Conservation (phyloP, 2,113 vertebrate genomes). For the Romanogobio albipinnatus region DNA sequence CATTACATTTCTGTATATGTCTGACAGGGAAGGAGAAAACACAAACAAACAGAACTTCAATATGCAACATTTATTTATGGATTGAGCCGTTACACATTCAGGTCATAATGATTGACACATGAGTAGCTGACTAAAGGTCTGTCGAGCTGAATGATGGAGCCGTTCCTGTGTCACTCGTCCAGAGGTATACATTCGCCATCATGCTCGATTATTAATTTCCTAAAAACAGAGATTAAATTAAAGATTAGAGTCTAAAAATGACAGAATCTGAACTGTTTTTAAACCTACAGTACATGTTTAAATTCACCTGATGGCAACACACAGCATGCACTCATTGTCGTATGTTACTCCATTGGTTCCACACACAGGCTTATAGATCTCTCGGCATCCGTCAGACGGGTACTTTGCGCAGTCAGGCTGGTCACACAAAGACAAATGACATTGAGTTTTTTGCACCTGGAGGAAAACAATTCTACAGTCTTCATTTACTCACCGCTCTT, state of each 20-base stretch:
- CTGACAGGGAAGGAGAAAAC: too few relatives aligned
- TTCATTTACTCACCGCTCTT: neutral
- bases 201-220: neutral
- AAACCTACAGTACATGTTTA: neutral
- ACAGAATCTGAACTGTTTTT: neutral
- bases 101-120: neutral
- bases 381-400: too few relatives aligned
- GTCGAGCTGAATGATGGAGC: neutral
- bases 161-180: neutral
- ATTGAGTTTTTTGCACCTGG: too few relatives aligned
- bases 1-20: too few relatives aligned
- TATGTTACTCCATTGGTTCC: constrained; percentile 54
- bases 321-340: constrained; percentile 57
- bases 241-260: neutral
- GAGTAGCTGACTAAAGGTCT: neutral
- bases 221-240: neutral
- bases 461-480: neutral
- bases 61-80: neutral
- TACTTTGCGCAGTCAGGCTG: constrained; percentile 31
- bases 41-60: neutral
- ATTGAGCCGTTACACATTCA: neutral
- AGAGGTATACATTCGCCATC: neutral
- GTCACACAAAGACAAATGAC: neutral
- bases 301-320: constrained; percentile 45
- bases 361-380: too few relatives aligned